Evolutionary conservation across 2,797 vertebrate genomes (phyloP).

Genomic region (Takifugu ocellatus): DNA sequence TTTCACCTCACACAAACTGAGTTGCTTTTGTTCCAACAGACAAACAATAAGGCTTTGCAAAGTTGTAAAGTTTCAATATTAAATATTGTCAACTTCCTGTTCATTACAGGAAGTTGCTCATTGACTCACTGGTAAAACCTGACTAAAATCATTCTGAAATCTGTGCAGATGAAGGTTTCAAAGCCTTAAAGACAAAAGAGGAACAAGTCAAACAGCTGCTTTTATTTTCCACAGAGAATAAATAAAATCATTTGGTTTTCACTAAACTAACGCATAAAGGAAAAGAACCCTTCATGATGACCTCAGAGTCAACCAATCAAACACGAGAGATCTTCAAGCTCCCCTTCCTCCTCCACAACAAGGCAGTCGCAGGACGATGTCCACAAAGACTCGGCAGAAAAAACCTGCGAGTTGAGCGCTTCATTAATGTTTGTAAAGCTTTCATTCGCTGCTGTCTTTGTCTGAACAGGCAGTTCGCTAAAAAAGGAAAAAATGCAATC

Average conservation of each 20-base stretch:
- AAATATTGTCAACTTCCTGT: too few relatives aligned
- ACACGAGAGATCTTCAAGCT: conserved; percentile 68
- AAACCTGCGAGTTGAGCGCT: conserved; percentile 53
- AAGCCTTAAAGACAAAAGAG: conserved; percentile 5
- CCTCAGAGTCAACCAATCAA: conserved; percentile 62
- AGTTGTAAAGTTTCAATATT: too few relatives aligned
- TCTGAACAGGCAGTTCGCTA: conserved; percentile 64
- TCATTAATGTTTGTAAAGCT: conserved; percentile 69
- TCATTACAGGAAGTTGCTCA: too few relatives aligned
- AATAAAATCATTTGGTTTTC: conserved; percentile 31
- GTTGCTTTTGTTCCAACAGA: too few relatives aligned
- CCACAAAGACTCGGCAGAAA: conserved; percentile 26
- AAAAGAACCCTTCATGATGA: conserved; percentile 49
- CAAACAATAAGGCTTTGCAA: too few relatives aligned
- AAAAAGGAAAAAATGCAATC: conserved; percentile 67
- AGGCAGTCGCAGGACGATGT: conserved; percentile 63
- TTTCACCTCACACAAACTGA: too few relatives aligned
- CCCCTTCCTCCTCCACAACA: conserved; percentile 85
- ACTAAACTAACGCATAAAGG: conserved; percentile 41
- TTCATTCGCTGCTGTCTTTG: conserved; percentile 59
- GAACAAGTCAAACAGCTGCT: background rate
- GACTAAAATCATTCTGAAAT: too few relatives aligned
- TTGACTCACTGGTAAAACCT: too few relatives aligned
- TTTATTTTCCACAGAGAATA: background rate
- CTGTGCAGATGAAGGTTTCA: too few relatives aligned